These are phyloP conservation scores for Pantelozetes paolii DNA, from an alignment of 2,888 invertebrate species.

Conservation along the genomic window DNA sequence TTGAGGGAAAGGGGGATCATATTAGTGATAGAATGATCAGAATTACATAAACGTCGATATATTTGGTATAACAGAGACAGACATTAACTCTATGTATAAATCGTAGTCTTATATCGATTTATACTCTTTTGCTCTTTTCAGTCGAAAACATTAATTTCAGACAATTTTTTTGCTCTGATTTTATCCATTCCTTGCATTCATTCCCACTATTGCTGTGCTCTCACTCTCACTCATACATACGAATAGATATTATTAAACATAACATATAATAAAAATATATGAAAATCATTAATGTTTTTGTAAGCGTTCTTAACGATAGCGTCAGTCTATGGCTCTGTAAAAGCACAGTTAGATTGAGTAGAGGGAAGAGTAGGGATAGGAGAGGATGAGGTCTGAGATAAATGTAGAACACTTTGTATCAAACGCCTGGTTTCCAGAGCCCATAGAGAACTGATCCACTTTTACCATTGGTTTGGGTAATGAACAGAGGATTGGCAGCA, in stretches of 20 bases:
- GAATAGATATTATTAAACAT: neutral
- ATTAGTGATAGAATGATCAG: slow-evolving; percentile 5
- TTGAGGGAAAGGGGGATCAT: neutral
- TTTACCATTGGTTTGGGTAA: neutral
- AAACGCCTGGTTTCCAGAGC: neutral
- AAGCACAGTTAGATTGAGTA: neutral
- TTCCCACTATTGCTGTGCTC: too few relatives aligned
- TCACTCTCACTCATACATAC: neutral
- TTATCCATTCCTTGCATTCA: neutral
- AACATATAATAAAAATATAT: neutral
- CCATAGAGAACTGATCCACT: slow-evolving; percentile 13
- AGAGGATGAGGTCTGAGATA: slow-evolving; percentile 16
- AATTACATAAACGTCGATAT: slow-evolving; percentile 13
- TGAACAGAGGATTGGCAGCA: neutral
- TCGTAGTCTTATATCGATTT: neutral
- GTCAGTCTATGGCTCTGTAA: neutral
- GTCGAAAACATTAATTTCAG: neutral
- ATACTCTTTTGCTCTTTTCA: neutral
- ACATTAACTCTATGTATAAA: slow-evolving; percentile 10
- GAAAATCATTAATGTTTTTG: slow-evolving; percentile 13
- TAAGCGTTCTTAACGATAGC: neutral
- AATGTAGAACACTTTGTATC: neutral
- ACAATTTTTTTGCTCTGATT: neutral
- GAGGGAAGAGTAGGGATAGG: neutral
- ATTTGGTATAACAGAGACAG: neutral